Conservation (phyloP, 2,888 invertebrate species). For the Agrotis exclamationis region DNA sequence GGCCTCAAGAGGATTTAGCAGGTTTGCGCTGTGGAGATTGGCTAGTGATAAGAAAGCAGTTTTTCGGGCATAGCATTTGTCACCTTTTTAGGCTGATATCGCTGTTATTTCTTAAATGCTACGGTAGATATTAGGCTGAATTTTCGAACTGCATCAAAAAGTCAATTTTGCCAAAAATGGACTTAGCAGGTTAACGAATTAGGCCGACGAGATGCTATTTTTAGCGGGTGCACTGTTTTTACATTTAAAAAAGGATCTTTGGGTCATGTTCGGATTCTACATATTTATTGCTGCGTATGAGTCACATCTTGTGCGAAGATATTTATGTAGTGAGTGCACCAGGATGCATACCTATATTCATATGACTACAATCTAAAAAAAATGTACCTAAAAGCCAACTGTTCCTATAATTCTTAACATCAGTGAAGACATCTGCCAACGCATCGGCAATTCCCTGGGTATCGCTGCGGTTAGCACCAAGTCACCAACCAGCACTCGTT, state of each 20-base stretch:
- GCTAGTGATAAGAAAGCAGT: no score
- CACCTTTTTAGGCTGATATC: no score
- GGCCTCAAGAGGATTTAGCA: no score
- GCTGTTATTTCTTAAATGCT: no score
- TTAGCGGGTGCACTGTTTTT: conserved; percentile 20
- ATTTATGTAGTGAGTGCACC: conserved; percentile 1
- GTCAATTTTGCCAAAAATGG: no score
- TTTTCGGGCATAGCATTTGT: no score
- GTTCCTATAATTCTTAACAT: conserved; percentile 27
- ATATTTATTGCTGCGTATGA: conserved; percentile 18
- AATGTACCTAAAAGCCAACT: background rate
- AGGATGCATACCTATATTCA: background rate
- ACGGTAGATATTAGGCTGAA: no score
- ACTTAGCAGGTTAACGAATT: no score
- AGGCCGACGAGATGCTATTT: no score
- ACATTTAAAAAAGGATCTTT: background rate
- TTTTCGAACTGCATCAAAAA: no score
- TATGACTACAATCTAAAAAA: conserved; percentile 12
- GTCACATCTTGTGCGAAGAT: conserved; percentile 21
- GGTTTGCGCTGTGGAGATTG: no score
- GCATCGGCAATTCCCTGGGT: conserved; percentile 55
- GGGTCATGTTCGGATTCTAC: background rate
- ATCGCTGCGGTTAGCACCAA: conserved; percentile 45
- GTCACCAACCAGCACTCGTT: conserved; percentile 27
- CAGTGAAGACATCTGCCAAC: conserved; percentile 43